Conservation (phyloP, 2,888 invertebrate genomes). For the Troides aeacus region DNA sequence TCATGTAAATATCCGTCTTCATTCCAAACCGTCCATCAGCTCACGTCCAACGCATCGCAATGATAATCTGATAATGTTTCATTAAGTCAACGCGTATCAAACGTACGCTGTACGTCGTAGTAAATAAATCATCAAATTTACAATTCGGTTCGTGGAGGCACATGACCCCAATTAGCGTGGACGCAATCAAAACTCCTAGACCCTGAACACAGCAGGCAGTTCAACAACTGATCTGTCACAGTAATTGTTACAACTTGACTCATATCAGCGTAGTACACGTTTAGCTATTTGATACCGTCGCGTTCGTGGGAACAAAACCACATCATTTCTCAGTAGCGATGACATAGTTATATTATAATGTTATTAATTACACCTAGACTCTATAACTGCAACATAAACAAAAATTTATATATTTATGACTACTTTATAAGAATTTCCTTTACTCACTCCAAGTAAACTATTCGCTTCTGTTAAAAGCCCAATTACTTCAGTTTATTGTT, state of each 20-base stretch:
- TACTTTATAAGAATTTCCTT: background rate
- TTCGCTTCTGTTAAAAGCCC: too few relatives aligned
- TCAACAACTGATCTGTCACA: conserved; percentile 22
- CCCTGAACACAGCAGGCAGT: conserved; percentile 14
- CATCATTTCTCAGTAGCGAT: background rate
- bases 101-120: conserved; percentile 20
- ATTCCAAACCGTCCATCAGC: conserved; percentile 24
- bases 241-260: conserved; percentile 26
- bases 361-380: background rate
- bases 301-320: background rate
- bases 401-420: too few relatives aligned
- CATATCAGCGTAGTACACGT: background rate
- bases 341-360: background rate
- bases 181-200: conserved; percentile 23
- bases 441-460: too few relatives aligned
- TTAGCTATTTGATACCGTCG: background rate
- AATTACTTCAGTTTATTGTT: too few relatives aligned
- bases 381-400: background rate
- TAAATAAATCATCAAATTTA: conserved; percentile 26
- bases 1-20: conserved; percentile 13
- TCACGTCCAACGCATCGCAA: conserved; percentile 21
- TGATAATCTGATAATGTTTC: conserved; percentile 25
- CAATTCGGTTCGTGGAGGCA: conserved; percentile 10
- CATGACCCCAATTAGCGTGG: conserved; percentile 28
- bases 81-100: conserved; percentile 29